A percentile compares a stretch with the other conserved stretches of the same genome.
phyloP scores from a whole-genome alignment of 2,113 vertebrate species.

The Zapornia atra region DNA sequence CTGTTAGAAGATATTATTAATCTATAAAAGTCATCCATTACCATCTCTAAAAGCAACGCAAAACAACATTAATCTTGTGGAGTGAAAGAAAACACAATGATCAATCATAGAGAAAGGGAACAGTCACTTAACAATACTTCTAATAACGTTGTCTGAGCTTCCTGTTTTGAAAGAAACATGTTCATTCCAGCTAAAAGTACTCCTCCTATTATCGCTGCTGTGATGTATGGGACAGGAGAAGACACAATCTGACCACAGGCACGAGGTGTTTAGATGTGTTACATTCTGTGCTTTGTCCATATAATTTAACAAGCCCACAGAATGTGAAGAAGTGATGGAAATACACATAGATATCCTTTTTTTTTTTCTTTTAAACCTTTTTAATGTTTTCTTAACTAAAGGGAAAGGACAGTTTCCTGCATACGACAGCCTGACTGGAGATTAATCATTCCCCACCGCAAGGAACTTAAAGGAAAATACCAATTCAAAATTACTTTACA shows the following conservation, averaged over 20 bases:
- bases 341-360: neutral
- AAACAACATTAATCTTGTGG: constrained; percentile 74
- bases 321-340: neutral
- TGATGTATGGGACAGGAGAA: constrained; percentile 12
- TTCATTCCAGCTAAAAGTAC: constrained; percentile 23
- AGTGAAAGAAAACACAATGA: constrained; percentile 70
- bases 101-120: constrained; percentile 73
- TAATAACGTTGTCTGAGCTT: constrained; percentile 50
- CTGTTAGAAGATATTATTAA: constrained; percentile 34
- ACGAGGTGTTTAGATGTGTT: neutral
- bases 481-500: neutral
- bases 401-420: neutral
- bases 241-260: neutral
- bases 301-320: constrained; percentile 30
- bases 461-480: neutral
- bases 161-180: constrained; percentile 37
- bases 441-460: neutral
- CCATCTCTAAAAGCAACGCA: constrained; percentile 57
- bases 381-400: neutral
- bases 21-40: constrained; percentile 47
- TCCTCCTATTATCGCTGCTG: neutral
- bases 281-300: constrained; percentile 15
- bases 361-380: neutral
- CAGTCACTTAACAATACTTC: constrained; percentile 65
- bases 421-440: neutral